Evolutionary conservation across 2,797 vertebrate genomes (phyloP), one percentile per base, ranked within the genome.

Genomic region (Botia almorhae): DNA sequence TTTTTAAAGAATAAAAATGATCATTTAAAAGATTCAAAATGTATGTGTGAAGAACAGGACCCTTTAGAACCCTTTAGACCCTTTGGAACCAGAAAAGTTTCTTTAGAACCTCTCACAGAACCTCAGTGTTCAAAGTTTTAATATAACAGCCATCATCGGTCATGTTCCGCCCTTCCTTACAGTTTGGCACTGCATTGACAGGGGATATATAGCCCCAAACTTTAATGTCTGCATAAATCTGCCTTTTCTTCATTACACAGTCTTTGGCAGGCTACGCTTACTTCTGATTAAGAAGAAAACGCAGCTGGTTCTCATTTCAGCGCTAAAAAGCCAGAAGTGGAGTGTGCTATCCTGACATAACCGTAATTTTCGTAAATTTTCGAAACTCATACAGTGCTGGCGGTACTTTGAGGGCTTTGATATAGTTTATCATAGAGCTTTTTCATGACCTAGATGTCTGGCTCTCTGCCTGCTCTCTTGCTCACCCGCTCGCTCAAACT

Each of bases 371-470:
- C 68, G 7, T 21, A 13, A 53, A 46, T 26, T 26, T 26, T 26
- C 23, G 67, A 67, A 50, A 67, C 48, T 82, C 69, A 82, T 72
- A 63, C 1, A 3, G 39, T 36, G 55, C 74, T 77, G 36, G 51
- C 36, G 39, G 26, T 51, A 68, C 71, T 75, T 69, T 56, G 63
- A 81, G 55, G 71, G 36, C 48, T 81, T 51, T 74, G 61, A 51
- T 17, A 26, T 65, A 80, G 55, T 79, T 71, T 29, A 70, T 82
- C 73, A 76, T 21, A 65, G 14, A 53, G 50, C 64, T 48, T 33
- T 76, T 78, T 81, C 58, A 73, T 83, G 83, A 67, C 63, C 72
- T 77, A 46, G 23, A 80, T 70, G 48, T 64, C 46, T 72, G 48
- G 69, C 77, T 63, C 68, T 53, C n/a, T 14, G 72, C 43, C 69